These are phyloP conservation scores for Pherbina coryleti DNA, from an alignment of 2,888 invertebrate genomes.

Conservation along the genomic window DNA sequence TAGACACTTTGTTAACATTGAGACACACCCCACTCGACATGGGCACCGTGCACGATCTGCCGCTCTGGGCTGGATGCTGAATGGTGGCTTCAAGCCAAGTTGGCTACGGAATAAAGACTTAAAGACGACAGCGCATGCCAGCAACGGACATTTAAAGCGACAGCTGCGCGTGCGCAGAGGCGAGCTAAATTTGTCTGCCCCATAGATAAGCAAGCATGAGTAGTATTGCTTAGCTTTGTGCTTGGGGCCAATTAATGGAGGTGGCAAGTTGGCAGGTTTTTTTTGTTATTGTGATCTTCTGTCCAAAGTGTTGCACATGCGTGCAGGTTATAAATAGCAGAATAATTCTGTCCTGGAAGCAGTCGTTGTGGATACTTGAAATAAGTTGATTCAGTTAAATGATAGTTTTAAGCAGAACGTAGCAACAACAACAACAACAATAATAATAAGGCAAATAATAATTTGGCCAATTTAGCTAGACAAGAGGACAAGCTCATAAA, in stretches of 20 bases:
- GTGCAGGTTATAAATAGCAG: not conserved
- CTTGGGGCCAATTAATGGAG: no score
- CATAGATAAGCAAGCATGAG: not conserved
- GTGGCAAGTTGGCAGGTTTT: no score
- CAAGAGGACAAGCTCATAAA: no score
- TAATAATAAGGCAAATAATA: not conserved
- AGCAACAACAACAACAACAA: not conserved
- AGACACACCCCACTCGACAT: not conserved
- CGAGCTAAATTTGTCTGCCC: not conserved
- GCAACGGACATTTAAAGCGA: not conserved
- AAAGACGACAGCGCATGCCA: not conserved
- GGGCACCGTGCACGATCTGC: no score
- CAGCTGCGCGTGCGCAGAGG: slow-evolving; percentile 30
- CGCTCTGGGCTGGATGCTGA: not conserved
- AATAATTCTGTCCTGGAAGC: not conserved
- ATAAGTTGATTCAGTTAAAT: not conserved
- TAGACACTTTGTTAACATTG: slow-evolving; percentile 34
- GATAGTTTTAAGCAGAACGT: slow-evolving; percentile 3
- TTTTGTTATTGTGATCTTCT: no score
- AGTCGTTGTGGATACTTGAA: not conserved
- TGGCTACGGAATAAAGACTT: slow-evolving; percentile 1
- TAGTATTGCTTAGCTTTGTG: not conserved
- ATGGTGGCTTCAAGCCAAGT: not conserved
- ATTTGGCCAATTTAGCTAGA: not conserved
- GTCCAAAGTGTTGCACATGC: not conserved